Evolutionary conservation across 2,888 invertebrate species (phyloP).

Genomic region (Thera obeliscata): DNA sequence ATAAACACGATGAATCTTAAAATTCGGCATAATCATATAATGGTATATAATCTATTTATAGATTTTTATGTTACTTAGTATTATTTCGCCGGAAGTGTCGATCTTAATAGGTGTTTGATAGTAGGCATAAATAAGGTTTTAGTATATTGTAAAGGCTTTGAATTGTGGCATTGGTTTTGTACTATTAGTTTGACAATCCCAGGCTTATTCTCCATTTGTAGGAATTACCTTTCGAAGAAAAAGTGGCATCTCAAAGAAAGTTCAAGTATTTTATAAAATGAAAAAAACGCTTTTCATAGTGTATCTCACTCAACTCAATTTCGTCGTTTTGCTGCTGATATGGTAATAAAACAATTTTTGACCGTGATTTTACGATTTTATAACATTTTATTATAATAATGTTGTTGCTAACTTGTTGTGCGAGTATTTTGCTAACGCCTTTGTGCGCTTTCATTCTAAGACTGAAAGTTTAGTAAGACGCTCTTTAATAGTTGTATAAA

Average conservation of each 20-base stretch:
- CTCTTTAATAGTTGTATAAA: conserved; percentile 13
- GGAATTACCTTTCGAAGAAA: not conserved
- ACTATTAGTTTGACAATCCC: not conserved
- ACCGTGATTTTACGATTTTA: conserved; percentile 30
- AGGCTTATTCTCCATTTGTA: not conserved
- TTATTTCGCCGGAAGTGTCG: not conserved
- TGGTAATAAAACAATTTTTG: conserved; percentile 26
- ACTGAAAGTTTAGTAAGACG: conserved; percentile 46
- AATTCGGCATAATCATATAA: not conserved
- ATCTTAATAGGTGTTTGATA: conserved; percentile 11
- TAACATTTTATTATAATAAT: conserved; percentile 23
- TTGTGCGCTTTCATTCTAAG: conserved; percentile 44
- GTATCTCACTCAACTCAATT: conserved; percentile 9
- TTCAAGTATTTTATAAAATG: not conserved
- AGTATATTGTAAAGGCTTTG: conserved; percentile 1
- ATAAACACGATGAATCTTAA: not conserved
- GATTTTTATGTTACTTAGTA: conserved; percentile 1
- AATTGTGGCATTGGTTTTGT: conserved; percentile 1
- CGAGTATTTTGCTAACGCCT: conserved; percentile 24
- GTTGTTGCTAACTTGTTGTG: conserved; percentile 18
- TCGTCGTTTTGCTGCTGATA: conserved; percentile 9
- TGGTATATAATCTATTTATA: too few species aligned
- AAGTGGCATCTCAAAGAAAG: not conserved
- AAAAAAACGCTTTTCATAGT: not conserved
- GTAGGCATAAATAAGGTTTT: conserved; percentile 7